Evolutionary conservation across 2,113 vertebrate genomes (phyloP), one percentile per base, ranked within the genome.

Genomic region (Camarhynchus parvulus): DNA sequence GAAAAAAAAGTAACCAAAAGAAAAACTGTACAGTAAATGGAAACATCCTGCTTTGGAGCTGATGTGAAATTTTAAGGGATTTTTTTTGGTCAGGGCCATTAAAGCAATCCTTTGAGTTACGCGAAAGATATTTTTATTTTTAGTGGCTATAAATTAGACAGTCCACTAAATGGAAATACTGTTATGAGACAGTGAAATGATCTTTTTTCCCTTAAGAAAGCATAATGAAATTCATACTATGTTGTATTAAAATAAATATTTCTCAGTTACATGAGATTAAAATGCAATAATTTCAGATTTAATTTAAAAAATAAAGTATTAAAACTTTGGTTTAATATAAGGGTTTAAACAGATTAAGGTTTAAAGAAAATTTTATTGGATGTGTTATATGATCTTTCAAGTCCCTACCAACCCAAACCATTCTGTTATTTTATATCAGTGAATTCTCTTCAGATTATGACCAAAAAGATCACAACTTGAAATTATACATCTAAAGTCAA

Each of bases 241-340:
- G 9, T 39, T 78, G 25, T 31, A 89, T 74, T 89, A 81, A 94
- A 79, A 73, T 49, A 87, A 85, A n/a, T 86, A 90, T 77, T 90
- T 83, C 66, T 80, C 55, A 59, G 42, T 80, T 83, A 59, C 13
- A 49, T 73, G 21, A 52, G 21, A 91, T 87, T 91, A 72, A 84
- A 90, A 77, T 69, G 12, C 13, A 91, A 46, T 82, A 31, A 76
- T 85, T 93, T 92, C n/a, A 63, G 44, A 88, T 77, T 66, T 49
- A 68, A 90, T 85, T 91, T 66, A 7, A 62, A 85, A 92, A 82
- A 3, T 24, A 30, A 73, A 95, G 44, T 79, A 90, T 56, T 85
- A 69, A 69, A 94, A 66, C 37, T 37, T 31, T 25, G 23, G 8
- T 85, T 82, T 86, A 86, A 83, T 80, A 25, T 30, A 91, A 74